phyloP scores from a whole-genome alignment of 2,113 vertebrate genomes.

The Miniopterus natalensis region DNA sequence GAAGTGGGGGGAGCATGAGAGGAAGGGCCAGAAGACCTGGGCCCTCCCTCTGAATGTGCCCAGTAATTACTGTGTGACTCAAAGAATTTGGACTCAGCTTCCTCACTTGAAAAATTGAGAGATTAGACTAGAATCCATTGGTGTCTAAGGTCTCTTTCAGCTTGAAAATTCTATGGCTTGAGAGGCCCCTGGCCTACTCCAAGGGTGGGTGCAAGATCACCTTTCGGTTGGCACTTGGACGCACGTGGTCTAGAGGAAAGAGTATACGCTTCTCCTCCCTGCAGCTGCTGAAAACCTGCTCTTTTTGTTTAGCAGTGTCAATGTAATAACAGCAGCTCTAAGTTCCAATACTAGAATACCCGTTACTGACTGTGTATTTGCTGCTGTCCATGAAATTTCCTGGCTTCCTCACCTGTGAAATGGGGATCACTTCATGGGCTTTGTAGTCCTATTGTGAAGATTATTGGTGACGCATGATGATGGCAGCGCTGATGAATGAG shows the following conservation, averaged over 20 bases:
- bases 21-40: not conserved
- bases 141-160: not conserved
- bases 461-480: not conserved
- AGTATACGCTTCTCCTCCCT: not conserved
- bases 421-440: not conserved
- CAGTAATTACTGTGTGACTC: not conserved
- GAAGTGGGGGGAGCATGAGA: too few relatives aligned
- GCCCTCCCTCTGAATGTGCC: not conserved
- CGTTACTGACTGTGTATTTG: not conserved
- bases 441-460: not conserved
- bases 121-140: not conserved
- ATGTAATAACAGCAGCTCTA: not conserved
- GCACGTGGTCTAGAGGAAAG: not conserved
- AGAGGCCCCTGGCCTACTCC: not conserved
- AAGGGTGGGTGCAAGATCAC: not conserved
- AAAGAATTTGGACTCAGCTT: not conserved
- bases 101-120: not conserved
- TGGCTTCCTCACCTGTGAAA: not conserved
- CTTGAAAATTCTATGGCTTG: slow-evolving; percentile 5
- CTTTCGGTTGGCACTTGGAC: not conserved
- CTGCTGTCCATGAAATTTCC: too few relatives aligned
- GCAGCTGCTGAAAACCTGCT: not conserved
- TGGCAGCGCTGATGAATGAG: not conserved
- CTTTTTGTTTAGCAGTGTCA: not conserved
- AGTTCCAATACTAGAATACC: not conserved